A percentile compares a stretch with the other conserved stretches of the same genome.
These are phyloP conservation scores for Acomys russatus DNA, from an alignment of 2,797 vertebrate species.

Conservation along the genomic window DNA sequence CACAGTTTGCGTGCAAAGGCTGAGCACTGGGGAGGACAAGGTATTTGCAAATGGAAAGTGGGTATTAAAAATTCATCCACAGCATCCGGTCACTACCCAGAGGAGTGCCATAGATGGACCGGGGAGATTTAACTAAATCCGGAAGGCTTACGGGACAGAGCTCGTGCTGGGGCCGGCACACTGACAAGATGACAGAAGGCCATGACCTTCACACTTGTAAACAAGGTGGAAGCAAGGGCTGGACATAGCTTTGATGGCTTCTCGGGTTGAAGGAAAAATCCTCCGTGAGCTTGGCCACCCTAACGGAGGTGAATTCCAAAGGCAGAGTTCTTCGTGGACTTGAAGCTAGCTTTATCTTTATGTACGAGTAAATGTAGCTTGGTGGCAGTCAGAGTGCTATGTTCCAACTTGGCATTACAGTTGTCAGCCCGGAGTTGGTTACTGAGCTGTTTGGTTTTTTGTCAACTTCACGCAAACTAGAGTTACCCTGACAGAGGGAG, in stretches of 20 bases:
- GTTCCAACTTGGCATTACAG: background rate
- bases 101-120: constrained; percentile 51
- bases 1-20: constrained; percentile 61
- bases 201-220: constrained; percentile 12
- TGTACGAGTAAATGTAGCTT: constrained; percentile 8
- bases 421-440: background rate
- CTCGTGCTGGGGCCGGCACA: background rate
- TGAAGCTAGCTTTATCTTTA: background rate
- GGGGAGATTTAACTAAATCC: constrained; percentile 28
- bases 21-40: background rate
- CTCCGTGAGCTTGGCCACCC: background rate
- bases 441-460: background rate
- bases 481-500: background rate
- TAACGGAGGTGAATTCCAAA: background rate
- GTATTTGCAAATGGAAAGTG: constrained; percentile 62
- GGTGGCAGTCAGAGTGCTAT: background rate
- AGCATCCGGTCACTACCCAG: constrained; percentile 43
- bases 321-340: background rate
- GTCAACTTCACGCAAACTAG: too few species aligned
- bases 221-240: background rate
- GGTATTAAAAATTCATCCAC: constrained; percentile 78
- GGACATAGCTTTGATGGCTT: constrained; percentile 37
- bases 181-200: background rate
- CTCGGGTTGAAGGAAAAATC: background rate
- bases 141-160: background rate